Conservation (phyloP, 2,797 vertebrate species). For the Enteromius viviparus region DNA sequence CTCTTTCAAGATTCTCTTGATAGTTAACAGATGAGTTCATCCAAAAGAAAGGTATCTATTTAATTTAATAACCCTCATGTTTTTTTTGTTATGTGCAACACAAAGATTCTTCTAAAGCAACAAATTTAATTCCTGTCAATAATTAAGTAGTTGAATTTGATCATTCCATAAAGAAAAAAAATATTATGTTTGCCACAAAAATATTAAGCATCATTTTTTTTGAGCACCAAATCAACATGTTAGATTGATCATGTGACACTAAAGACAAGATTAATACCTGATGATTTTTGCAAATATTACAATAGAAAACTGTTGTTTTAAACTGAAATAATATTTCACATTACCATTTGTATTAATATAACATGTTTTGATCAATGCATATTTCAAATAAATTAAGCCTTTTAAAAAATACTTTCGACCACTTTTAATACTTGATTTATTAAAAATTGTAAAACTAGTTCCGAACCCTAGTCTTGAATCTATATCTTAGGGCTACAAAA, state of each 20-base stretch:
- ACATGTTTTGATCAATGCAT: background rate
- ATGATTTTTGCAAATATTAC: background rate
- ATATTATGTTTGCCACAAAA: background rate
- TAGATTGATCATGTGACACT: background rate
- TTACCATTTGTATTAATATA: background rate
- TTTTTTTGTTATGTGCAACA: background rate
- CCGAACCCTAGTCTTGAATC: background rate
- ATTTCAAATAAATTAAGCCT: background rate
- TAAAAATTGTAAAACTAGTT: background rate
- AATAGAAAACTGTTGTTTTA: background rate
- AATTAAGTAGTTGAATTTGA: background rate
- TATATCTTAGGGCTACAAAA: background rate
- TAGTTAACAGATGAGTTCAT: background rate
- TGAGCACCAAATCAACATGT: background rate
- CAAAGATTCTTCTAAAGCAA: background rate
- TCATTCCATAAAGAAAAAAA: background rate
- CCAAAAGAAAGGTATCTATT: background rate
- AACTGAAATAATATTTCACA: background rate
- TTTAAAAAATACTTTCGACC: background rate
- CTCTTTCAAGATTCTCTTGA: constrained; percentile 6
- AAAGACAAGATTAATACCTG: background rate
- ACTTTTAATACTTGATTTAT: background rate
- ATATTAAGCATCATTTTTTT: background rate
- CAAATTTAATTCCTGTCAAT: background rate
- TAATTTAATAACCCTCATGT: background rate